phyloP scores from a whole-genome alignment of 1,140 invertebrate species.

The Mactra quadrangularis region DNA sequence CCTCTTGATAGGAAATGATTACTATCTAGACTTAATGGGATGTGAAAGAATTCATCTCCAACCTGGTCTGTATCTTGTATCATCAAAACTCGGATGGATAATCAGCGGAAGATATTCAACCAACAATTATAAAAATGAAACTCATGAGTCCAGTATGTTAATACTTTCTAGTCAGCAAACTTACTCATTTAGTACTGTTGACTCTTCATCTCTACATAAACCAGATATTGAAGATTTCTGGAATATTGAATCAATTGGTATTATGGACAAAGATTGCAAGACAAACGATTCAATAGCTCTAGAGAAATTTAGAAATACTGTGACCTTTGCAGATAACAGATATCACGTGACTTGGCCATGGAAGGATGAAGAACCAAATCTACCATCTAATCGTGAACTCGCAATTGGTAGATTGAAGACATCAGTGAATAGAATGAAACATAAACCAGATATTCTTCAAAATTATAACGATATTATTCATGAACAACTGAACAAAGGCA shows the following conservation, averaged over 20 bases:
- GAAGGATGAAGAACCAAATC: slow-evolving; percentile 1
- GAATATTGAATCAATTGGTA: slow-evolving; percentile 44
- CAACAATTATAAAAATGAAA: too few relatives aligned
- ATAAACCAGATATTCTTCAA: slow-evolving; percentile 1
- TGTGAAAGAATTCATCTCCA: neutral
- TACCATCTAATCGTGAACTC: slow-evolving; percentile 17
- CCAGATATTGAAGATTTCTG: too few relatives aligned
- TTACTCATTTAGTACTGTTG: too few relatives aligned
- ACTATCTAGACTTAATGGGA: neutral
- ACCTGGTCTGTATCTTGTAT: slow-evolving; percentile 6
- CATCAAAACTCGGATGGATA: neutral
- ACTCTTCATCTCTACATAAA: too few relatives aligned
- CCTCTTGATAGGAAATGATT: slow-evolving; percentile 13
- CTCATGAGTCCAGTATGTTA: neutral
- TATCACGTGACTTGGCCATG: slow-evolving; percentile 15
- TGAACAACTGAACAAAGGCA: slow-evolving; percentile 20
- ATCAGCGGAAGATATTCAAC: neutral
- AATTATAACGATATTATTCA: slow-evolving; percentile 23
- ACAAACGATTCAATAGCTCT: neutral
- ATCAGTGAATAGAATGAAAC: neutral
- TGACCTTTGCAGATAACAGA: slow-evolving; percentile 13
- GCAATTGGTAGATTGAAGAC: slow-evolving; percentile 12
- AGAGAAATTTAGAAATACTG: slow-evolving; percentile 11
- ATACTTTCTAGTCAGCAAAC: too few relatives aligned
- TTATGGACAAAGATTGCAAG: neutral